Base-by-base conservation (phyloP, 2,113 vertebrate species). In the Gallinago undulata region DNA sequence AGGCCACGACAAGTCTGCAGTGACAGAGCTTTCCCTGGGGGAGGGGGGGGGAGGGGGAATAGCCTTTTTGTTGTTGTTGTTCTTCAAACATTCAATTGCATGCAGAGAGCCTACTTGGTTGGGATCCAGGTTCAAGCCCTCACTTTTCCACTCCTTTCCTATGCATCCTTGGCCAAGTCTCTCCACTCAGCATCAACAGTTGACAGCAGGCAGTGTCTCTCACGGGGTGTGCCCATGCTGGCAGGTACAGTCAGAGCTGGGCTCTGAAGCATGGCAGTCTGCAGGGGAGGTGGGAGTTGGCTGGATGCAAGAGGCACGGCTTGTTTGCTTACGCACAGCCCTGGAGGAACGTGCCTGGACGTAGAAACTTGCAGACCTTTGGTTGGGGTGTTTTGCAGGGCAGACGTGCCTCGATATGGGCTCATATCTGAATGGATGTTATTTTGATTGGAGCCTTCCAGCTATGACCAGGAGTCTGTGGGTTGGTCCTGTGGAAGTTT, bases 211-310 rank as follows among this genome's bases (percentile, higher is more conserved):
- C 87, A 79, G 89, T 85, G 87, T 76, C 33, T 91, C 77, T 92
- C 60, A 64, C 77, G 48, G 89, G 80, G 87, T 79, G 93, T 87
- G 89, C 77, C 89, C 10, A 1, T 67, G 70, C 81, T 93, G 93
- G 89, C 93, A 96, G 80, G 84, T 93, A 94, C 95, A 84, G 81
- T 79, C 84, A 94, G 91, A 96, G 89, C 95, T 57, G 77, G 82
- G 89, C 91, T 96, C 84, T 95, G 91, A 94, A 95, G 87, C 95
- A 91, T 68, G 60, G 77, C 43, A 11, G 35, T 45, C 75, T 31
- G 57, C 48, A 81, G 89, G n/a, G 95, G 66, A 7, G 24, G 69
- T 84, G 0, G 0, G 89, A 73, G 67, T 13, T 92, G 80, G 73
- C 81, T 89, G 56, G 35, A 95, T 82, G 73, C 35, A 94, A 82